phyloP scores from a whole-genome alignment of 2,113 vertebrate genomes.

The Sander vitreus region DNA sequence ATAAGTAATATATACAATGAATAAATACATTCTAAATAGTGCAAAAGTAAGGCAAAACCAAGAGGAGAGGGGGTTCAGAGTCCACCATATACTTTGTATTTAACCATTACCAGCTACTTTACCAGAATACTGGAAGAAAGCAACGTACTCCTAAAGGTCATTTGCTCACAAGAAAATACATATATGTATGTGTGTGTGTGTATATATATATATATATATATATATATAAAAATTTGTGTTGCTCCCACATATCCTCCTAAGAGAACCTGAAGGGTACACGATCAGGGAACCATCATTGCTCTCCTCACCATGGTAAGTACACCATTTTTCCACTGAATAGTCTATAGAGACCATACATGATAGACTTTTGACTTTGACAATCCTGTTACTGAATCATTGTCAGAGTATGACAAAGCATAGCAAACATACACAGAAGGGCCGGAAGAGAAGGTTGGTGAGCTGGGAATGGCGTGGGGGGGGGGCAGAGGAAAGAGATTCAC shows the following conservation, averaged over 20 bases:
- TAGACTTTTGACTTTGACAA: constrained; percentile 60
- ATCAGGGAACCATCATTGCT: neutral
- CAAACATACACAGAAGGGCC: constrained; percentile 58
- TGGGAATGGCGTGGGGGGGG: constrained; percentile 1
- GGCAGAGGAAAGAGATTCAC: constrained; percentile 30
- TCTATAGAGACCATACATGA: constrained; percentile 38
- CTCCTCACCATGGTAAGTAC: neutral
- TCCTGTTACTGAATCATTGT: constrained; percentile 66
- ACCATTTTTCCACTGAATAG: constrained; percentile 26
- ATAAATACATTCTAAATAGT: too few species aligned
- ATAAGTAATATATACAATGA: too few species aligned
- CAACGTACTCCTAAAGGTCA: neutral
- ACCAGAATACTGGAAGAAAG: neutral
- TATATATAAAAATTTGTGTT: neutral
- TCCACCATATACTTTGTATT: neutral
- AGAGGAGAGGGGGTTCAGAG: too few species aligned
- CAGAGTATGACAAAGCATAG: constrained; percentile 61
- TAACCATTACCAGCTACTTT: neutral
- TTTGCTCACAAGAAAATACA: neutral
- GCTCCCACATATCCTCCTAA: neutral
- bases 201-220: neutral
- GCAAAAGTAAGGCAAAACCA: too few species aligned
- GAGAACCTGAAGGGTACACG: neutral
- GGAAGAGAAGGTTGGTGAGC: constrained; percentile 42
- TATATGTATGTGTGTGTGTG: neutral